Base-by-base conservation (phyloP, 2,113 vertebrate genomes). In the Oncorhynchus gorbuscha region DNA sequence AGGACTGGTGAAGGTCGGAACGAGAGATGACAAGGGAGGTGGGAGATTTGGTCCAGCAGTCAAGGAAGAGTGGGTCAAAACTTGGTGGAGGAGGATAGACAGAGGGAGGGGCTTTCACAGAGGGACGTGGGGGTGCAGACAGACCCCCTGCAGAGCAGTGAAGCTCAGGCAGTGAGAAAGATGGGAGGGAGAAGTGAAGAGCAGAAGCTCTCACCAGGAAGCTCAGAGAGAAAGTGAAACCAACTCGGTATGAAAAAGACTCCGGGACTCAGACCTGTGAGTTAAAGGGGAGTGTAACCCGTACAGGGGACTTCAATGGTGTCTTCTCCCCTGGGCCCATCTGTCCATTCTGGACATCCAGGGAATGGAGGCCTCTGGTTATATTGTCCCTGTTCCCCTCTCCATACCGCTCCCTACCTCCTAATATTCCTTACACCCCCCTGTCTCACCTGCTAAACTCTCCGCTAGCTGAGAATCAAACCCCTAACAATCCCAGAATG, bases 1-100 rank as follows among this genome's bases (percentile, higher is more conserved):
- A 0, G 94, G 94, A 62, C 93, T 97, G 76, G 91, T 91, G 74
- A 86, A 87, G 49, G 81, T 86, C 69, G 88, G 78, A 1, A 59
- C 67, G 30, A 80, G 64, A 5, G 70, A 58, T 1, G 0, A 1
- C 11, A 12, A 68, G 7, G 68, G 35, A 48, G 3, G 32, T 0
- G 5, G 28, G 30, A 24, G 26, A 51, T 6, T 4, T 7, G 16
- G 20, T n/a, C 16, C 49, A 0, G 3, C 58, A 18, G 51, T 55
- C 51, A 55, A 20, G 3, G 26, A 18, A 83, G 69, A 48, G 1
- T 39, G 70, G 35, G 35, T 39, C 35, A 39, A 39, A 39, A 1
- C 35, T 39, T 39, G 35, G 35, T 8, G 7, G 35, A 39, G 35
- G 71, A n/a, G 28, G 20, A 39, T 12, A 35, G 22, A 16, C 59